Evolutionary conservation across 2,888 invertebrate genomes (phyloP).

Genomic region (Amblyjoppa proteus): DNA sequence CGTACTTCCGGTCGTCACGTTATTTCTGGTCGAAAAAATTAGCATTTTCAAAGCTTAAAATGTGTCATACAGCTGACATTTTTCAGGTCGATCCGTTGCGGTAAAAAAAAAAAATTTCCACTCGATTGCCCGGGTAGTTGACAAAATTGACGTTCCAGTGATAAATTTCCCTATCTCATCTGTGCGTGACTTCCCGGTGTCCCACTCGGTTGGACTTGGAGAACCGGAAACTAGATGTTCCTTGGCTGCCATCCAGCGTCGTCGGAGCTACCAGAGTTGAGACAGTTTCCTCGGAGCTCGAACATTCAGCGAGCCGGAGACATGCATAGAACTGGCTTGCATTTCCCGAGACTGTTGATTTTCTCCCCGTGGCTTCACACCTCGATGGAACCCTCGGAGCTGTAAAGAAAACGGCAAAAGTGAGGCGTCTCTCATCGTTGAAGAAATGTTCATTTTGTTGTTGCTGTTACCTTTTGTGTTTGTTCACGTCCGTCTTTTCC

Average conservation of each 20-base stretch:
- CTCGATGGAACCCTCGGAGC: constrained; percentile 57
- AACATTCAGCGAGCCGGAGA: constrained; percentile 17
- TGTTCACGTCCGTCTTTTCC: background rate
- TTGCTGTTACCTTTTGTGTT: background rate
- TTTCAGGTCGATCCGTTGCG: background rate
- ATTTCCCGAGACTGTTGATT: constrained; percentile 54
- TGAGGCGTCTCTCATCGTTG: background rate
- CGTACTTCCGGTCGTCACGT: background rate
- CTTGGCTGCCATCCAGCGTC: constrained; percentile 57
- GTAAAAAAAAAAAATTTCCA: background rate
- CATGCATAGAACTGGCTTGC: constrained; percentile 25
- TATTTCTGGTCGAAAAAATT: background rate
- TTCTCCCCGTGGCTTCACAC: constrained; percentile 63
- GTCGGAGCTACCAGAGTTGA: constrained; percentile 49
- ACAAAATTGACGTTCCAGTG: background rate
- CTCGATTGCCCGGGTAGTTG: background rate
- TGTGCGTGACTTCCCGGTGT: constrained; percentile 8
- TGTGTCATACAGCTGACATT: background rate
- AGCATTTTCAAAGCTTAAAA: background rate
- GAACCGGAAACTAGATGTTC: constrained; percentile 65
- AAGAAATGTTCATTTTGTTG: constrained; percentile 37
- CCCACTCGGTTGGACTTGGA: constrained; percentile 6
- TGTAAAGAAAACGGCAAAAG: constrained; percentile 45
- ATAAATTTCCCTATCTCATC: constrained; percentile 7
- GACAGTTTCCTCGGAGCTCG: constrained; percentile 52